Evolutionary conservation across 2,113 vertebrate species (phyloP).

Genomic region (Gallinago media): DNA sequence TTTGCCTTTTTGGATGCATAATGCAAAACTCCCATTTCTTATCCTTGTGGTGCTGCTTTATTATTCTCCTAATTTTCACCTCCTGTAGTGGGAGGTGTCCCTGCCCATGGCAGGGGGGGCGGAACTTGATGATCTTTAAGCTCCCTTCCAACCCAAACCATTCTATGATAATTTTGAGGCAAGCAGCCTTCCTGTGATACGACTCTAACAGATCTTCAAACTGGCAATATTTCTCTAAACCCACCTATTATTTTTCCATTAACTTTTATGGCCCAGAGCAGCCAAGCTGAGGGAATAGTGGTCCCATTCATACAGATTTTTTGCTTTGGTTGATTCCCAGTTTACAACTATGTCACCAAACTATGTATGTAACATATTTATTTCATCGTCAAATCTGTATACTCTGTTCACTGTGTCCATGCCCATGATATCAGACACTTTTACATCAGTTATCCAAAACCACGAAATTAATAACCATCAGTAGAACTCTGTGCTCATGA

Average conservation of each 20-base stretch:
- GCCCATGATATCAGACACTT: background rate
- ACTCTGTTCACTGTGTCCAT: background rate
- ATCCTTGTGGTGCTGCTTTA: background rate
- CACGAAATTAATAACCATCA: background rate
- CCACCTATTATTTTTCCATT: conserved; percentile 13
- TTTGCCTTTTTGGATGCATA: background rate
- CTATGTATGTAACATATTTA: background rate
- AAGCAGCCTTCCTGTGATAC: background rate
- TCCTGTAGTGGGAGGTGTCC: no score
- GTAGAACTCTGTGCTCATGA: background rate
- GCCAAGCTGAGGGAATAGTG: background rate
- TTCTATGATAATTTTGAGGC: background rate
- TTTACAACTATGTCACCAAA: background rate
- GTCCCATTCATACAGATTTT: background rate
- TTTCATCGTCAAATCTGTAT: background rate
- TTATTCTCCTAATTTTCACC: background rate
- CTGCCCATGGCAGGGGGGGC: no score
- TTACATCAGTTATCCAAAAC: background rate
- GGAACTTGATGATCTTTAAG: no score
- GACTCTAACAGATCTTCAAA: background rate
- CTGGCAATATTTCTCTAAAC: background rate
- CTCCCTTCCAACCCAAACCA: no score
- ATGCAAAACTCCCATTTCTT: background rate
- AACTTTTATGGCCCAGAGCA: background rate
- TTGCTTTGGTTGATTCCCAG: conserved; percentile 9